Base-by-base conservation (phyloP, 2,888 invertebrate genomes). In the Dendrolimus pini region DNA sequence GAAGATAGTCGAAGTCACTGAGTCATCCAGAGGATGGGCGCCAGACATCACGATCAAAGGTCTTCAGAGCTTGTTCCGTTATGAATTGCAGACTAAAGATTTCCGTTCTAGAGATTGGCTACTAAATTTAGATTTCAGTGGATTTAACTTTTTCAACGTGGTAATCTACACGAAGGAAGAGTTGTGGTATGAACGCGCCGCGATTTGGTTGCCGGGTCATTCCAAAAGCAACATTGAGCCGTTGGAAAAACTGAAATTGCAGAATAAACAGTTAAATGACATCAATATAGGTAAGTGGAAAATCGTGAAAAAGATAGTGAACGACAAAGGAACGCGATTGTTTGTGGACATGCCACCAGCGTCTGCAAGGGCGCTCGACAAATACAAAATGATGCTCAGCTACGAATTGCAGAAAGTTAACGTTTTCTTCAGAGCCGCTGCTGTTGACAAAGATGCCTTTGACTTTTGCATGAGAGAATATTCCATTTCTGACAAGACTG, bases 291-390 rank as follows among this genome's bases (percentile, higher is more conserved):
- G 74, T 71, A 84, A 80, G 75, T 90, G 89, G 89, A 89, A 89
- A 65, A 74, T 82, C 13, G 85, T 89, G 0, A 88, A 85, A 66
- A 83, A 83, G 60, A 75, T 89, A 8, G 70, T 85, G 3, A 85
- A 75, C 0, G 57, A 57, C 0, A 86, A 83, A 56, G 89, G 89
- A 1, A 89, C 83, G 8, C 70, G 89, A 12, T 58, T 90, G 7
- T 90, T 89, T 61, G 84, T 89, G 0, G 89, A 90, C 55, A 85
- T 90, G 77, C 88, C 87, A 1, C 85, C 87, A 10, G 78, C 86
- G 0, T 77, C 84, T 1, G 85, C 87, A 1, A 80, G 83, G 10
- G 81, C 81, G 1, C 70, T 90, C 2, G 85, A 85, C 58, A 71
- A 69, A 12, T 69, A 79, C 60, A 82, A 83, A 54, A 84, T 87